Percentiles rank a stretch among this genome's conserved stretches.
These are phyloP conservation scores for Tapirus terrestris DNA, from an alignment of 2,113 vertebrate genomes.

Conservation along the genomic window DNA sequence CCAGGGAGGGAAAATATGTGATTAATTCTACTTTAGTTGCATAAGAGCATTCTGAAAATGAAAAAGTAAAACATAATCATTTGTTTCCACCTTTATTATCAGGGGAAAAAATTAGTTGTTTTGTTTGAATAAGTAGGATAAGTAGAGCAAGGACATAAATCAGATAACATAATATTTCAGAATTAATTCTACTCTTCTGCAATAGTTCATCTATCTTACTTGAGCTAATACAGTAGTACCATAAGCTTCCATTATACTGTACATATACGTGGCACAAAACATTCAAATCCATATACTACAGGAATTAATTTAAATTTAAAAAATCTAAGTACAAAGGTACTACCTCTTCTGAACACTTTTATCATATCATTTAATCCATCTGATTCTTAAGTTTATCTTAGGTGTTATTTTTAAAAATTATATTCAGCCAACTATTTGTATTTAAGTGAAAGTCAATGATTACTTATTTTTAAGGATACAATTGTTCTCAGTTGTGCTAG, in stretches of 20 bases:
- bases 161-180: not conserved
- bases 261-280: not conserved
- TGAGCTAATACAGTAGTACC: not conserved
- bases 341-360: not conserved
- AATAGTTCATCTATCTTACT: not conserved
- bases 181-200: slow-evolving; percentile 24
- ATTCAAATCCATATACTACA: not conserved
- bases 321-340: slow-evolving; percentile 20
- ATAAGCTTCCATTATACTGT: not conserved
- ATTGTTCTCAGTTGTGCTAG: slow-evolving; percentile 18
- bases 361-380: slow-evolving; percentile 27
- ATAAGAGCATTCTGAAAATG: slow-evolving; percentile 4
- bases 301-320: not conserved
- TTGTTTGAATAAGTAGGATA: slow-evolving; percentile 23
- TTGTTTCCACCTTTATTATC: slow-evolving; percentile 42
- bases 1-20: not conserved
- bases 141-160: not conserved
- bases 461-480: slow-evolving; percentile 48
- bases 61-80: slow-evolving; percentile 40
- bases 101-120: not conserved
- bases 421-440: slow-evolving; percentile 30
- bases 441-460: slow-evolving; percentile 47
- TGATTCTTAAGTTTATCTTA: slow-evolving; percentile 34
- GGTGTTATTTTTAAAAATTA: slow-evolving; percentile 34
- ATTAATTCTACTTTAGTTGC: slow-evolving; percentile 21